phyloP scores from a whole-genome alignment of 2,888 invertebrate genomes.

The Andrena marginata region DNA sequence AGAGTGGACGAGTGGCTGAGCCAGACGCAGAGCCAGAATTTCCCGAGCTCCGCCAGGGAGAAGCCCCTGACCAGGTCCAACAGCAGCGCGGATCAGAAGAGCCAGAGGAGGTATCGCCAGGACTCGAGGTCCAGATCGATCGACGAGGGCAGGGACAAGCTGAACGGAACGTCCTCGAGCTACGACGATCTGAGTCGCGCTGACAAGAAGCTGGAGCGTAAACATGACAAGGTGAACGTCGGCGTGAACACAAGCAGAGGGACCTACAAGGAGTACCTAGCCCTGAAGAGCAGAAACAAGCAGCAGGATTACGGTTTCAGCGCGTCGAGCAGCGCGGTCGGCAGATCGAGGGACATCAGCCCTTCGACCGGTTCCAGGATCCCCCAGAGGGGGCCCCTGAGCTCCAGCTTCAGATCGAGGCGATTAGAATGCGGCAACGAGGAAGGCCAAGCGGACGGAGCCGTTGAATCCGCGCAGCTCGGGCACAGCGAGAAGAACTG shows the following conservation, averaged over 20 bases:
- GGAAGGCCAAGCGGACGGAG: conserved; percentile 7
- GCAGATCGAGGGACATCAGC: conserved; percentile 65
- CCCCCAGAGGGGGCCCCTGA: conserved; percentile 72
- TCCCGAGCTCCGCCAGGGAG: conserved; percentile 52
- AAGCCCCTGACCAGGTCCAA: conserved; percentile 77
- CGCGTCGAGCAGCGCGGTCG: conserved; percentile 38
- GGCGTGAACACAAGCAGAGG: conserved; percentile 73
- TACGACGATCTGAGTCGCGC: conserved; percentile 78
- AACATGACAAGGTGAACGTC: conserved; percentile 69
- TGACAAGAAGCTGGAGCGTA: conserved; percentile 66
- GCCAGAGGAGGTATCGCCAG: conserved; percentile 70
- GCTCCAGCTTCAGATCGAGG: conserved; percentile 66
- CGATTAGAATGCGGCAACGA: conserved; percentile 44
- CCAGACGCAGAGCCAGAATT: conserved; percentile 78
- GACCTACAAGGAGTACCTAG: conserved; percentile 76
- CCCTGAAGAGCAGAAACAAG: conserved; percentile 63
- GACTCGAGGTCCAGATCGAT: conserved; percentile 73
- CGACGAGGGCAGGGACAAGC: conserved; percentile 71
- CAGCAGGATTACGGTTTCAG: conserved; percentile 73
- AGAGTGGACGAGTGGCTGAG: conserved; percentile 81
- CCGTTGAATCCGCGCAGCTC: conserved; percentile 1
- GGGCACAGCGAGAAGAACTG: conserved; percentile 42
- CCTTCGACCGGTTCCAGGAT: conserved; percentile 70
- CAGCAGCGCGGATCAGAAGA: conserved; percentile 79
- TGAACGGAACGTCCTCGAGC: conserved; percentile 77